A percentile compares a stretch with the other conserved stretches of the same genome.
These are phyloP conservation scores for Hypomecis punctinalis DNA, from an alignment of 2,888 invertebrate species.

Conservation along the genomic window DNA sequence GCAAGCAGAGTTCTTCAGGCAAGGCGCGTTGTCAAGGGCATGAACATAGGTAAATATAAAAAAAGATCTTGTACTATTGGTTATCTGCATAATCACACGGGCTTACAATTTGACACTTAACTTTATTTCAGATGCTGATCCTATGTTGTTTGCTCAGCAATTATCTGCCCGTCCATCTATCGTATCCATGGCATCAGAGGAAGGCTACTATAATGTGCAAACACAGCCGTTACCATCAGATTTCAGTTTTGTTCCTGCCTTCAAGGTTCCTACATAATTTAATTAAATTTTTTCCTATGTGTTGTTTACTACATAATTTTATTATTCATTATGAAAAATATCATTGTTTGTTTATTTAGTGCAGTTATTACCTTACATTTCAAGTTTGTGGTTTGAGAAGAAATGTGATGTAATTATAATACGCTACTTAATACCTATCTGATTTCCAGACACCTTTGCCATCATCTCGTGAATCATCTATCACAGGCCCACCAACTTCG, in stretches of 20 bases:
- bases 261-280: conserved; percentile 55
- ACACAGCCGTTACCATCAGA: conserved; percentile 77
- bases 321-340: too few species aligned
- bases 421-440: too few species aligned
- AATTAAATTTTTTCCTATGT: background rate
- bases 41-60: conserved; percentile 71
- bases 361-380: too few species aligned
- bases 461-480: conserved; percentile 74
- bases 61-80: background rate
- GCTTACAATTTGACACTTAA: background rate
- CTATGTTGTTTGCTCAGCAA: conserved; percentile 77
- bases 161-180: conserved; percentile 80
- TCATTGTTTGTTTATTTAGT: too few species aligned
- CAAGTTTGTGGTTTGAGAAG: too few species aligned
- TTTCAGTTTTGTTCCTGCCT: conserved; percentile 76
- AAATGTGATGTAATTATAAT: too few species aligned
- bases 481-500: conserved; percentile 75
- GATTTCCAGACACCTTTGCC: conserved; percentile 66
- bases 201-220: conserved; percentile 71
- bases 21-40: conserved; percentile 73
- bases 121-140: conserved; percentile 69
- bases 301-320: too few species aligned
- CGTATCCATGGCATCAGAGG: conserved; percentile 79
- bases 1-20: conserved; percentile 79
- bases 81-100: background rate